Percentiles rank a stretch among this genome's conserved stretches.
Conservation (phyloP, 2,888 invertebrate genomes). For the Papilio protenor region DNA sequence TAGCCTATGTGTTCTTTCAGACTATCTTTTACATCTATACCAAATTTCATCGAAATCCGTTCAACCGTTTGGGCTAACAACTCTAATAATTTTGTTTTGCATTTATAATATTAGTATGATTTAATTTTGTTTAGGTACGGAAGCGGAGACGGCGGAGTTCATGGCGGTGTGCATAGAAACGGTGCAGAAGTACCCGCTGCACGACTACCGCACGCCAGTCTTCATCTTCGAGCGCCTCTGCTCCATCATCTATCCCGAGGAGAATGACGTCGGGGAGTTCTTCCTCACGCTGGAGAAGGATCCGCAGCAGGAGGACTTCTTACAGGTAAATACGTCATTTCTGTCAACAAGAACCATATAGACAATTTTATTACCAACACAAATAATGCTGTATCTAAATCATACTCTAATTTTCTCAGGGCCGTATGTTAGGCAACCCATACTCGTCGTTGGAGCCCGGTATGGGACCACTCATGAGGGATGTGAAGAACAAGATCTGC, state of each 20-base stretch:
- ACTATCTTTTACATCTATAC: too few species aligned
- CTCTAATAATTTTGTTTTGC: too few species aligned
- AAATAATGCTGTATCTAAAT: not conserved
- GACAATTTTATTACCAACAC: too few species aligned
- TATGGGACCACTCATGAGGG: constrained; percentile 98
- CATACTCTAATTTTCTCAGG: constrained; percentile 71
- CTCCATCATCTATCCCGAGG: constrained; percentile 98
- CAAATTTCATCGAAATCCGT: too few species aligned
- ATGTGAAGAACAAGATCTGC: constrained; percentile 99
- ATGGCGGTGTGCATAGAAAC: constrained; percentile 99
- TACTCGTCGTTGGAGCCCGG: constrained; percentile 97
- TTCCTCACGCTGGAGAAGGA: constrained; percentile 98
- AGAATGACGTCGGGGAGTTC: constrained; percentile 98
- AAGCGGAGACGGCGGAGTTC: constrained; percentile 97
- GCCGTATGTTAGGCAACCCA: constrained; percentile 98
- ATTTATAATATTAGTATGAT: too few species aligned
- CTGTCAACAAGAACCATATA: not conserved
- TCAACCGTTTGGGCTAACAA: too few species aligned
- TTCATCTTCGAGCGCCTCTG: constrained; percentile 99
- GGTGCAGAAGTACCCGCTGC: constrained; percentile 94
- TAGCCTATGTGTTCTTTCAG: too few species aligned
- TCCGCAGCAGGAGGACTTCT: constrained; percentile 99
- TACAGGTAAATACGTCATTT: constrained; percentile 85
- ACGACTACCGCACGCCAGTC: constrained; percentile 97
- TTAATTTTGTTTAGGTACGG: constrained; percentile 87